phyloP scores from a whole-genome alignment of 2,888 invertebrate genomes.

The Dioctria rufipes region DNA sequence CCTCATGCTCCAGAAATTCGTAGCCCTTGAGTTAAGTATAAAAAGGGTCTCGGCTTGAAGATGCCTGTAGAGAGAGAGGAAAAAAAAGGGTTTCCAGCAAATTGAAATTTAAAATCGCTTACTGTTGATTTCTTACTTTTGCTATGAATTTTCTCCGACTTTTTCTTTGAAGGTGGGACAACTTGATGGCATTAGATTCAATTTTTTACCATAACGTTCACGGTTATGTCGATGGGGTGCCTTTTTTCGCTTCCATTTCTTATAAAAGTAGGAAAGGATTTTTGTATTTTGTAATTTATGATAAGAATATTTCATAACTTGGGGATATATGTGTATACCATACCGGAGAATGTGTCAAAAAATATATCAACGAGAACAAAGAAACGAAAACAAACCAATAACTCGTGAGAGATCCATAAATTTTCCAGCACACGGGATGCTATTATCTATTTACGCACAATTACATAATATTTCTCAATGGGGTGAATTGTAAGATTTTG shows the following conservation, averaged over 20 bases:
- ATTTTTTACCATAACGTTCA: slow-evolving; percentile 12
- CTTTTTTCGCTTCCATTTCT: slow-evolving; percentile 6
- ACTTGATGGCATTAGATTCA: slow-evolving; percentile 32
- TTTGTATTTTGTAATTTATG: slow-evolving; percentile 27
- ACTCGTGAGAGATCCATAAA: too few species aligned
- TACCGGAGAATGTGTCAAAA: background rate
- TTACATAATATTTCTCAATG: too few species aligned
- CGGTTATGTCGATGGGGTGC: slow-evolving; percentile 13
- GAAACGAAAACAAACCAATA: too few species aligned
- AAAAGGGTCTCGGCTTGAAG: slow-evolving; percentile 20
- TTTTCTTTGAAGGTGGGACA: background rate
- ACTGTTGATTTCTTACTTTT: slow-evolving; percentile 41
- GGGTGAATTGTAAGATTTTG: too few species aligned
- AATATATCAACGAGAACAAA: too few species aligned
- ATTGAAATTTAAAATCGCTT: slow-evolving; percentile 44
- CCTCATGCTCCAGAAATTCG: slow-evolving; percentile 22
- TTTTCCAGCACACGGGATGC: too few species aligned
- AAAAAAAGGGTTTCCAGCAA: slow-evolving; percentile 37
- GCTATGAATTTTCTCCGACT: slow-evolving; percentile 5
- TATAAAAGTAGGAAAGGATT: slow-evolving; percentile 5
- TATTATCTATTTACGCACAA: too few species aligned
- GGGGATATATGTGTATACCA: background rate
- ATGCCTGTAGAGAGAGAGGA: background rate
- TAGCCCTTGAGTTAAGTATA: slow-evolving; percentile 35
- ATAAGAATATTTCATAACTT: slow-evolving; percentile 14